Base-by-base conservation (phyloP, 2,797 vertebrate genomes). In the Pseudotriccus pelzelni region DNA sequence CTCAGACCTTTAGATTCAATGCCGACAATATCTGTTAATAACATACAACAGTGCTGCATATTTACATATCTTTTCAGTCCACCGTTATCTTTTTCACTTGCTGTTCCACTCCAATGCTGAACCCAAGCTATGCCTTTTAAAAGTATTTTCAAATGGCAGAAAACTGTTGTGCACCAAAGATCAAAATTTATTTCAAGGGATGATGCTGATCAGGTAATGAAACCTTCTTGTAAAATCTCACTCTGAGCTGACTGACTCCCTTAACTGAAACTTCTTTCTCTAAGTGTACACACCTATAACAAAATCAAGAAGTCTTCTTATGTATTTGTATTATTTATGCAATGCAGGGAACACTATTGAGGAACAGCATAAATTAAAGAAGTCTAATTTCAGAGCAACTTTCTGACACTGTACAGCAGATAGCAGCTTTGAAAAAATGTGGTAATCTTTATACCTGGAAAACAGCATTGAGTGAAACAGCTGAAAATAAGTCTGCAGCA, bases 201-300 rank as follows among this genome's bases (percentile, higher is more conserved):
- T 36, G 23, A 72, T 3, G 14, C 37, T 64, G 69, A 84, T 6
- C 14, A 68, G 8, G 19, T 60, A 39, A 88, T 1, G 10, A 80
- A 76, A 83, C 4, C 2, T 43, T 27, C 14, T 4, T 67, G 24
- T 41, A 80, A 70, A 70, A 41, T 34, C 25, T 60, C 59, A 53
- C 1, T 0, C 16, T 52, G 5, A 50, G 13, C 10, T 16, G 0
- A 55, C n/a, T 7, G 6, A 49, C 24, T 46, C 41, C 53, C 47
- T 55, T 23, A 55, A 59, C 8, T 30, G 10, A 15, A 32, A 25
- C 12, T 70, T 73, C 59, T 11, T 80, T 70, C 49, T 68, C 2
- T 21, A 70, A 30, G 9, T n/a, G 34, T 9, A 67, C 8, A 30
- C 3, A 49, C 4, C 17, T 23, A 21, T 30, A 23, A 21, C 24